Evolutionary conservation across 2,888 invertebrate species (phyloP), one percentile per base, ranked within the genome.

Genomic region (Ochropacha duplaris): DNA sequence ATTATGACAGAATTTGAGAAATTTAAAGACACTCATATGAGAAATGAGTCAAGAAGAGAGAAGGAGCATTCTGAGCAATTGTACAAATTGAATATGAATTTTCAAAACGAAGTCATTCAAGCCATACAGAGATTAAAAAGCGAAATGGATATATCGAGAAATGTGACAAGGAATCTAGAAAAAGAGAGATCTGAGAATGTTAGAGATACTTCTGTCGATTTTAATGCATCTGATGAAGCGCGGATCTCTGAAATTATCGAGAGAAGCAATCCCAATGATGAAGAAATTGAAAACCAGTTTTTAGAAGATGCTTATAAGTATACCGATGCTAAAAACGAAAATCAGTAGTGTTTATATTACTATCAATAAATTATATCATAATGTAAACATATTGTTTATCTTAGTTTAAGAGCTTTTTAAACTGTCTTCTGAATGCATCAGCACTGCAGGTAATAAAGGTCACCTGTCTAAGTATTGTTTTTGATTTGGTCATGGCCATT

Each of bases 51-150:
- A 0, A 77, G 92, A 70, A 81, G 89, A 66, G 92, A 92, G 58
- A 88, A 86, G 34, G 92, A 92, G 34, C 88, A 92, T 70, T 88
- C 92, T 0, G 92, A 92, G 57, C 92, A 92, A 58, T 60, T 92
- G 49, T 92, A 92, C 61, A 92, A 90, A 64, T 62, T 92, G 16
- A 91, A 92, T 66, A 90, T 92, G 88, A 90, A 86, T 72, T 92
- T 91, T 57, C 92, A 92, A 65, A 88, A 84, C 49, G 92, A 92
- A 71, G 90, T 92, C 0, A 83, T 92, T 14, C 91, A 92, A 69
- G 82, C 90, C 0, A 86, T 92, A 58, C 92, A 92, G 60, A 80
- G 88, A 49, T 62, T 92, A 59, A 90, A 88, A 66, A 91, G 87
- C 67, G 92, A 92, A 64, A 63, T 92, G 16, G 92, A 92, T 74